Conservation (phyloP, 2,113 vertebrate species). For the Aptenodytes forsteri region DNA sequence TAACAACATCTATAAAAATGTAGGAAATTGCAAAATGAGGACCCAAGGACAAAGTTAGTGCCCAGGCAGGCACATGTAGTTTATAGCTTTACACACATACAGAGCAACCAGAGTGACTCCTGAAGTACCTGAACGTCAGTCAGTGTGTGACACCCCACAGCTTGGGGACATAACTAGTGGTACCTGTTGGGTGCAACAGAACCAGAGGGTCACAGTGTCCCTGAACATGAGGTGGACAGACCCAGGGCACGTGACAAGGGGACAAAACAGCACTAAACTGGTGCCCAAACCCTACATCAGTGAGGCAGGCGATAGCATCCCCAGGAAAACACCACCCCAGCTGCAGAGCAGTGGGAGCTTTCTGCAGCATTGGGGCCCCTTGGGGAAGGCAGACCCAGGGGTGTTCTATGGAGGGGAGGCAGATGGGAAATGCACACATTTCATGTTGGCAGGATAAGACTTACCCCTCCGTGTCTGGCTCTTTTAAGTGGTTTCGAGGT, state of each 20-base stretch:
- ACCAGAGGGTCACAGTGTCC: neutral
- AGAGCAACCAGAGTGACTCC: neutral
- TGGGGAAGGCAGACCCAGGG: fast-evolving
- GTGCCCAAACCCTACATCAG: neutral
- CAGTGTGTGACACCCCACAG: neutral
- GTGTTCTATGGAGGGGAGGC: neutral
- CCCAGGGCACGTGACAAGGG: neutral
- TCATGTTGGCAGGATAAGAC: neutral
- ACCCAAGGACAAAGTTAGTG: neutral
- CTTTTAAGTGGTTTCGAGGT: neutral
- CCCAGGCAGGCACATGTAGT: neutral
- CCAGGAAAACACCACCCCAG: neutral
- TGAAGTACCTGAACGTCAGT: neutral
- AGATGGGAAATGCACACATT: neutral
- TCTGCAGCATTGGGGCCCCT: neutral
- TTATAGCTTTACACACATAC: fast-evolving
- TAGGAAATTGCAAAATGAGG: fast-evolving
- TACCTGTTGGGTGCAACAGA: neutral
- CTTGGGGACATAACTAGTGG: fast-evolving
- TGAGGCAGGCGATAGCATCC: neutral
- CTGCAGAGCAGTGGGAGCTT: neutral
- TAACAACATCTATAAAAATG: neutral
- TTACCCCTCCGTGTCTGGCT: fast-evolving
- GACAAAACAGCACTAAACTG: neutral
- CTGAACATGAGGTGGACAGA: neutral